These are phyloP conservation scores for Aplysia californica DNA, from an alignment of 1,140 invertebrate genomes.

Conservation along the genomic window DNA sequence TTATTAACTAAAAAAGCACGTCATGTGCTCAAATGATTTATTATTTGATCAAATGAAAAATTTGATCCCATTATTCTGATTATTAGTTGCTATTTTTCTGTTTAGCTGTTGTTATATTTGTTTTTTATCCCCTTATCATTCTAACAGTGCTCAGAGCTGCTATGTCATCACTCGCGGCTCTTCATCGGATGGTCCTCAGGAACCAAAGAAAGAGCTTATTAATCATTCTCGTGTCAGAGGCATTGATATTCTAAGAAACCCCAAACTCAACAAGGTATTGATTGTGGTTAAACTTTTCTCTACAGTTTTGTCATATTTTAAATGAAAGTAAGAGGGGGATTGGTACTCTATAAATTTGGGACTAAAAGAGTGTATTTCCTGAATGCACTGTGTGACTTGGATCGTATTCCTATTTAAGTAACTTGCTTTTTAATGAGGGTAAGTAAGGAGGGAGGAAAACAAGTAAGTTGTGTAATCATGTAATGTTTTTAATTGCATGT, in stretches of 20 bases:
- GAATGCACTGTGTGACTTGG: too few species aligned
- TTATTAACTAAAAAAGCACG: too few species aligned
- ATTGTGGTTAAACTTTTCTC: background rate
- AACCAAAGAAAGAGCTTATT: conserved; percentile 44
- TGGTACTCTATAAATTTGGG: background rate
- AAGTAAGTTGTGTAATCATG: too few species aligned
- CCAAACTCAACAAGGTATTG: conserved; percentile 64
- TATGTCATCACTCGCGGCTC: background rate
- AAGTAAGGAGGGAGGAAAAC: too few species aligned
- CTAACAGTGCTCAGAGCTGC: background rate
- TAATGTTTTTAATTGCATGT: too few species aligned
- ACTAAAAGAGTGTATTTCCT: too few species aligned
- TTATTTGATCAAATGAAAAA: background rate
- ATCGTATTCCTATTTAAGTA: too few species aligned
- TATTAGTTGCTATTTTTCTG: background rate
- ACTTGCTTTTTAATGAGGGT: too few species aligned
- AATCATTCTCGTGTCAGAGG: conserved; percentile 56
- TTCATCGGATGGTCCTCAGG: background rate
- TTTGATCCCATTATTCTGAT: background rate
- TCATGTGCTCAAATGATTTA: too few species aligned
- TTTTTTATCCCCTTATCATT: background rate
- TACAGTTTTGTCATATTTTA: background rate
- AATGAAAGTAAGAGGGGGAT: background rate
- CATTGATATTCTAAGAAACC: conserved; percentile 64
- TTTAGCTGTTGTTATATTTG: background rate